These are phyloP conservation scores for Sussaba pulchella DNA, from an alignment of 2,888 invertebrate species.

Conservation along the genomic window DNA sequence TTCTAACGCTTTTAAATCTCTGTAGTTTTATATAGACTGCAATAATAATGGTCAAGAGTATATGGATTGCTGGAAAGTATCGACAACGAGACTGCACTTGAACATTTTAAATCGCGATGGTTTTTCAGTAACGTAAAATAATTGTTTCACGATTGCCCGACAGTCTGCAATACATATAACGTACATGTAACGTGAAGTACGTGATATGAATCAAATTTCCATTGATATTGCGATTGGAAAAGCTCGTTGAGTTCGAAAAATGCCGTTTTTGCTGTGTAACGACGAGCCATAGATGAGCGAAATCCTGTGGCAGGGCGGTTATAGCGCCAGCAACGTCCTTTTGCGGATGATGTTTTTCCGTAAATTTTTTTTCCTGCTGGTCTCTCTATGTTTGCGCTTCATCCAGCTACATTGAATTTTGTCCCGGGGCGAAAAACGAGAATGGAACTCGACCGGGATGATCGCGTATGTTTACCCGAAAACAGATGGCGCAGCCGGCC, in stretches of 20 bases:
- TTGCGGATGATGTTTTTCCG: conserved; percentile 71
- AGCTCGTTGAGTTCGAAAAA: conserved; percentile 38
- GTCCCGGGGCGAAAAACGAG: conserved; percentile 79
- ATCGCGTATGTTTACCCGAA: conserved; percentile 80
- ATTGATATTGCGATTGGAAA: conserved; percentile 39
- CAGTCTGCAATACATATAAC: conserved; percentile 11
- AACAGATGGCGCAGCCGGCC: conserved; percentile 80
- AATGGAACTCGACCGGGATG: conserved; percentile 75
- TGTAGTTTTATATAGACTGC: too few relatives aligned
- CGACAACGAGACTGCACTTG: background rate
- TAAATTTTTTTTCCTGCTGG: conserved; percentile 70
- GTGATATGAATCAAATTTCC: conserved; percentile 38
- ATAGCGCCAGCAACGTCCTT: conserved; percentile 52
- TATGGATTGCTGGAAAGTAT: background rate
- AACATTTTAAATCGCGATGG: background rate
- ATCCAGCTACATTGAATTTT: conserved; percentile 81
- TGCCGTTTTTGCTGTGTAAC: conserved; percentile 54
- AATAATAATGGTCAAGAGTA: too few relatives aligned
- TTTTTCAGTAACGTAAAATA: conserved; percentile 28
- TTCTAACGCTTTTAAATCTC: too few relatives aligned
- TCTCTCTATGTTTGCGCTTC: conserved; percentile 78
- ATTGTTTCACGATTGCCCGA: conserved; percentile 18
- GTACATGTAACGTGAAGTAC: too few relatives aligned
- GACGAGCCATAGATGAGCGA: conserved; percentile 47
- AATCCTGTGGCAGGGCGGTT: conserved; percentile 28